Base-by-base conservation (phyloP, 2,888 invertebrate species). In the Leptothorax acervorum region DNA sequence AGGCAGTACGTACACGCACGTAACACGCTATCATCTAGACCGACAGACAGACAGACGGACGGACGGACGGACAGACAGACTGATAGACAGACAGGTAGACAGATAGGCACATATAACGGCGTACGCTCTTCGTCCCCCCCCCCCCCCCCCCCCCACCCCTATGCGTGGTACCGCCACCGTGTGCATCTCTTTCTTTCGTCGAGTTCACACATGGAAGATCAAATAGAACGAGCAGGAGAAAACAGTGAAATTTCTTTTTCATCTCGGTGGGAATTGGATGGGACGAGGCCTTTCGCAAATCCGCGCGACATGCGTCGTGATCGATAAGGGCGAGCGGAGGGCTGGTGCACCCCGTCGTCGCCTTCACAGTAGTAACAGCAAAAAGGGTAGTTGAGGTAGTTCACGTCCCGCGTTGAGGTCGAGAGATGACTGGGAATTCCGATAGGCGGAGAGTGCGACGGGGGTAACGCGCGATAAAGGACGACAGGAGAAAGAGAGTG, bases 261-360 rank as follows among this genome's bases (percentile, higher is more conserved):
- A n/a, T 60, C 51, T 70, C 63, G 82, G 73, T 85, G 76, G 35
- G 18, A n/a, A 84, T 85, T 84, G 85, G 83, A 82, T 82, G 87
- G 79, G 75, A 85, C 35, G 57, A 60, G 23, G 85, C 51, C 79
- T 35, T 84, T 85, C 85, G 84, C 12, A 70, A 85, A 84, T 82
- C 79, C 85, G 86, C 88, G 86, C 87, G 86, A 88, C 84, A 91
- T 91, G 90, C 87, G 89, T 90, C 90, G 90, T 88, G 90, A 92
- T 91, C 91, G 91, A 91, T 92, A 92, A 91, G 90, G 86, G 85
- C 84, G 87, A 87, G 71, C 82, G 68, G 82, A 83, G 84, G 73
- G 68, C 83, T 87, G 81, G 87, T 86, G 89, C 82, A 86, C 74
- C 75, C 63, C 73, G 85, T 84, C 86, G 87, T 88, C 86, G 79